Base-by-base conservation (phyloP, 2,797 vertebrate genomes). In the Melanotaenia trifasciata region DNA sequence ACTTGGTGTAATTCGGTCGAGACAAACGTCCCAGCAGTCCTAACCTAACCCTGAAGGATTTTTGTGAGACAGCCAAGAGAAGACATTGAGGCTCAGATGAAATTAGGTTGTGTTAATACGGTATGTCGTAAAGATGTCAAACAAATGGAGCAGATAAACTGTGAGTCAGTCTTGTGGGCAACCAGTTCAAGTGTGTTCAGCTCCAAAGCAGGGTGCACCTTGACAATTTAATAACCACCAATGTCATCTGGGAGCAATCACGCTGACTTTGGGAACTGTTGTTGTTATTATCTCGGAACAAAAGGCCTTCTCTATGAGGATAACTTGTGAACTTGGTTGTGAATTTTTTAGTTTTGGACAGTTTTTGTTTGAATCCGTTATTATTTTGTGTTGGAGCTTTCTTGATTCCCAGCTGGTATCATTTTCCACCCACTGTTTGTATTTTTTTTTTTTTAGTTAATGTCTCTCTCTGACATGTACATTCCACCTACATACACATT, bases 11-110 rank as follows among this genome's bases (percentile, higher is more conserved):
- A 89, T 90, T 90, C 79, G 84, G 87, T 91, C 79, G 86, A 85
- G 89, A 91, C 79, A 70, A 72, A 76, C 59, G 79, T 90, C 90
- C 88, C 90, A 87, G 82, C 71, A 84, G 90, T 89, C 77, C 85
- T 88, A 87, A 87, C 88, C 85, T 89, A 81, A 92, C 90, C 91
- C 91, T 89, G 87, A 90, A 91, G 88, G 89, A 92, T 90, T 92
- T 92, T 85, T 70, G 73, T 59, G 81, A 89, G 84, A 86, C 87
- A 89, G 83, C 74, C 86, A 84, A 81, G 81, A 89, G 80, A 85
- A 89, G 84, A 90, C 85, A 81, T 89, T 65, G 87, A 83, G 84
- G 85, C 80, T 78, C 85, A 83, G 80, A 85, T 88, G 84, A 92
- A 92, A 91, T 90, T 86, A 87, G 90, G 84, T 89, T 91, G 89